Conservation (phyloP, 2,113 vertebrate species). For the Rissa tridactyla region DNA sequence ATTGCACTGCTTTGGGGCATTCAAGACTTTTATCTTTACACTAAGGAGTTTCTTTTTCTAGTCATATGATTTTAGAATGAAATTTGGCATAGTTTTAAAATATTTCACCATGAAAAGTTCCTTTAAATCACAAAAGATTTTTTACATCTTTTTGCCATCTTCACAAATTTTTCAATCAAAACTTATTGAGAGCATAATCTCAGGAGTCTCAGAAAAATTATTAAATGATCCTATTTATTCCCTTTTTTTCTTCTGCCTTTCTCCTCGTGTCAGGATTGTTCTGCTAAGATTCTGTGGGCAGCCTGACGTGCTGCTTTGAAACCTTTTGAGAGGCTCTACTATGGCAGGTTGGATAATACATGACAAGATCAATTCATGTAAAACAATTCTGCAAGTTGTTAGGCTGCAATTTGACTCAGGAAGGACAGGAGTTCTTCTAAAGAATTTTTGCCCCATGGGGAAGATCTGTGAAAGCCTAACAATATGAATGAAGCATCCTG, state of each 20-base stretch:
- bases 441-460: neutral
- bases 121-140: neutral
- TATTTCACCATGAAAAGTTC: neutral
- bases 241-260: neutral
- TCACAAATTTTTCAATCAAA: neutral
- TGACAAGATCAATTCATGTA: neutral
- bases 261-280: neutral
- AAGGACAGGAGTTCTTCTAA: neutral
- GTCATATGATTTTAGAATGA: neutral
- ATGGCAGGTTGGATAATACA: neutral
- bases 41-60: neutral
- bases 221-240: neutral
- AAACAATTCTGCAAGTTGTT: neutral
- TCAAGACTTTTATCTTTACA: neutral
- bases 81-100: neutral
- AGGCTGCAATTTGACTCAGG: neutral
- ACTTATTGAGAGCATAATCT: neutral
- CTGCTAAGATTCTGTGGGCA: neutral
- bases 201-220: neutral
- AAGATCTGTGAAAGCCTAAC: neutral
- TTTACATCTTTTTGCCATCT: neutral
- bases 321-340: neutral
- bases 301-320: neutral
- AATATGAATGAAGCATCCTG: neutral
- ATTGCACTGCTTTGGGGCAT: neutral